These are phyloP conservation scores for Pogonomyrmex barbatus DNA, from an alignment of 1,140 invertebrate species.

Conservation along the genomic window DNA sequence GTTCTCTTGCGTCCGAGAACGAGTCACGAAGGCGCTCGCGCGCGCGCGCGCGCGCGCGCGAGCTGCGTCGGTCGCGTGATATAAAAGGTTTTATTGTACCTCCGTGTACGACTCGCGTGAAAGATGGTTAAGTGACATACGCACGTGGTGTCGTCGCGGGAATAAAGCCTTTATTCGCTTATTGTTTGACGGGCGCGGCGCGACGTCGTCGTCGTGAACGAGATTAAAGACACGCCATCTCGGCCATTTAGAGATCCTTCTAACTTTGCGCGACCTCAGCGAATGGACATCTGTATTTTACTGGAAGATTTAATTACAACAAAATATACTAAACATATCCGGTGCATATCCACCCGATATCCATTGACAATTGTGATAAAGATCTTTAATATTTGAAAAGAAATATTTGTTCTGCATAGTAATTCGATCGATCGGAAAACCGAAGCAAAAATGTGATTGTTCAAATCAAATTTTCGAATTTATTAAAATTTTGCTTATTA, in stretches of 20 bases:
- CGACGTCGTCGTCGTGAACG: background rate
- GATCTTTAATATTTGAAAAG: background rate
- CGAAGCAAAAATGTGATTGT: background rate
- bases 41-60: background rate
- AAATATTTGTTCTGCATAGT: background rate
- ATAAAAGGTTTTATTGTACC: constrained; percentile 74
- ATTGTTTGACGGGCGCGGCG: constrained; percentile 34
- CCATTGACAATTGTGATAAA: background rate
- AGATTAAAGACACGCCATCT: constrained; percentile 6
- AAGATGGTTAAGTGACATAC: constrained; percentile 56
- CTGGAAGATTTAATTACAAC: background rate
- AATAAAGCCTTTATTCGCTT: constrained; percentile 66
- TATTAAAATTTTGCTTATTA: background rate
- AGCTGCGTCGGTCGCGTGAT: constrained; percentile 16
- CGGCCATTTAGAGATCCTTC: constrained; percentile 1
- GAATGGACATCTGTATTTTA: background rate
- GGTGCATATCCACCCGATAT: background rate
- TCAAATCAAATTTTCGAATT: background rate
- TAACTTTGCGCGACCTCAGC: background rate
- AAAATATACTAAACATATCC: background rate
- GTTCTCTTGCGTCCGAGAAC: constrained; percentile 23
- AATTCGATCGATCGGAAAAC: background rate
- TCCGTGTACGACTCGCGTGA: constrained; percentile 25
- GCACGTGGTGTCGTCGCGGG: constrained; percentile 1
- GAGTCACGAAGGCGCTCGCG: constrained; percentile 14